Evolutionary conservation across 1,140 invertebrate species (phyloP).

Genomic region (Pararge aegeria): DNA sequence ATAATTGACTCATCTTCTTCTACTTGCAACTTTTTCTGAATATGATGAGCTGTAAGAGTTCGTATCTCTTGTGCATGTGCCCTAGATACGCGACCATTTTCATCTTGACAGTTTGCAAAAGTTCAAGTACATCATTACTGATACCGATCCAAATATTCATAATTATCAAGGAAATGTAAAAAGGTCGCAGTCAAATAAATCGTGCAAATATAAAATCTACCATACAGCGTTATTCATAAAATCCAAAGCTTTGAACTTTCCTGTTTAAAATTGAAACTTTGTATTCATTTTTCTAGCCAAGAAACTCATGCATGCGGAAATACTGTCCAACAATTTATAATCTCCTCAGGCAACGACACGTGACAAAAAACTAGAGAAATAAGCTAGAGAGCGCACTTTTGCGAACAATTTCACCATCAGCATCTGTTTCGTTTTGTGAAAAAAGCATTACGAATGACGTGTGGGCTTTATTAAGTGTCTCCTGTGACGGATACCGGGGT

Average conservation of each 20-base stretch:
- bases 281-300: slow-evolving; percentile 16
- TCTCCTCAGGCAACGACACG: slow-evolving; percentile 20
- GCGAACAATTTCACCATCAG: slow-evolving; percentile 31
- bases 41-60: too few relatives aligned
- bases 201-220: neutral
- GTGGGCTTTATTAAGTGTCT: slow-evolving; percentile 63
- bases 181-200: neutral
- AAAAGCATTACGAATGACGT: slow-evolving; percentile 47
- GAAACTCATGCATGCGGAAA: slow-evolving; percentile 18
- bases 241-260: slow-evolving; percentile 6
- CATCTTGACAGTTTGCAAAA: too few relatives aligned
- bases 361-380: slow-evolving; percentile 29
- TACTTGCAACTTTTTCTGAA: too few relatives aligned
- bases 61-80: too few relatives aligned
- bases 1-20: too few relatives aligned
- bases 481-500: slow-evolving; percentile 51
- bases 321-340: slow-evolving; percentile 20
- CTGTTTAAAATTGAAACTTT: slow-evolving; percentile 15
- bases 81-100: too few relatives aligned
- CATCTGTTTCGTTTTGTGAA: slow-evolving; percentile 36
- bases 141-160: neutral
- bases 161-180: neutral
- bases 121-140: neutral
- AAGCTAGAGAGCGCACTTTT: slow-evolving; percentile 21
- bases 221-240: slow-evolving; percentile 4